A percentile compares a stretch with the other conserved stretches of the same genome.
Evolutionary conservation across 2,113 vertebrate species (phyloP).

Genomic region (Lophotis ruficrista): DNA sequence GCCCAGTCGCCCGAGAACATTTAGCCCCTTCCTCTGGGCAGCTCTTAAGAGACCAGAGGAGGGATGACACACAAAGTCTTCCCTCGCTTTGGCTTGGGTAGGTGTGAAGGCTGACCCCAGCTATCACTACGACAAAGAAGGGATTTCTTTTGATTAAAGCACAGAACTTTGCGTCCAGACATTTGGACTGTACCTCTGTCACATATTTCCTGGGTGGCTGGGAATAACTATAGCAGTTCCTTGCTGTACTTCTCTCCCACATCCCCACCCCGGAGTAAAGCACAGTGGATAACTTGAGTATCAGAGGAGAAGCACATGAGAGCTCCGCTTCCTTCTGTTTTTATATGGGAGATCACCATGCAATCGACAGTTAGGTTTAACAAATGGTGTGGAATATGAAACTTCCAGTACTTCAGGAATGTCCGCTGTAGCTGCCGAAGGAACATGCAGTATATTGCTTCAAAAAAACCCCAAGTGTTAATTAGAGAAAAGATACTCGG

Average conservation of each 20-base stretch:
- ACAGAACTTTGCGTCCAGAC: not conserved
- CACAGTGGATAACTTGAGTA: not conserved
- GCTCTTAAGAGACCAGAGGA: not conserved
- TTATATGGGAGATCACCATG: not conserved
- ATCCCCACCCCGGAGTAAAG: not conserved
- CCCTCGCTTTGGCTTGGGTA: not conserved
- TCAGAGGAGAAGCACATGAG: not conserved
- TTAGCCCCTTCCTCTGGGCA: not conserved
- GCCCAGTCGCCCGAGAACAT: not conserved
- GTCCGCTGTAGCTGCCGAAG: not conserved
- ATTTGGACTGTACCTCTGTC: not conserved
- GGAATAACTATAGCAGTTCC: not conserved
- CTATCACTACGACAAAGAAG: not conserved
- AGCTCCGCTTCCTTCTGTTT: not conserved
- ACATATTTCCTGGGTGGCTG: not conserved
- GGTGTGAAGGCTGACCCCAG: not conserved
- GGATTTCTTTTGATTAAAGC: not conserved
- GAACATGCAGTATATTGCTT: not conserved
- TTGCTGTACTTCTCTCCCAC: not conserved
- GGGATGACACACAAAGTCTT: not conserved
- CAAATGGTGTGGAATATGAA: not conserved
- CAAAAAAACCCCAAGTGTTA: not conserved
- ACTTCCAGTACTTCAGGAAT: not conserved
- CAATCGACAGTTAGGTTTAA: not conserved
- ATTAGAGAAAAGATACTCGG: not conserved